Base-by-base conservation (phyloP, 2,113 vertebrate genomes). In the Chrysemys picta region DNA sequence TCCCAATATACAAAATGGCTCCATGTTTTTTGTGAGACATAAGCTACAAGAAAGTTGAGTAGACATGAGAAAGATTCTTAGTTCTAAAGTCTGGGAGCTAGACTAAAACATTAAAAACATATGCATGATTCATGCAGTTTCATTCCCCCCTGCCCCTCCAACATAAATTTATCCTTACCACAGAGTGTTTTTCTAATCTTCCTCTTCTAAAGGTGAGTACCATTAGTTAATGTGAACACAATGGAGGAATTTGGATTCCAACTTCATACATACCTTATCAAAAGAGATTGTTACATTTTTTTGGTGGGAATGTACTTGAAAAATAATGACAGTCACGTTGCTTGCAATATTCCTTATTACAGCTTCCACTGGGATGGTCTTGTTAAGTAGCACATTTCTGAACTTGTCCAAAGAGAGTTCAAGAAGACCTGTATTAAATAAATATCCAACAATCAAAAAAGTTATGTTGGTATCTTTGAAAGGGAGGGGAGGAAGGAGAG, bases 271-370 rank as follows among this genome's bases (percentile, higher is more conserved):
- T 97, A 99, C 99, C 98, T 98, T 98, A 89, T 96, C 97, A 96
- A 99, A 99, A 50, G 99, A 99, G 62, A 99, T 90, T 0, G 99
- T 99, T 89, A 98, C 98, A 87, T 99, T 98, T 57, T 38, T 98
- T 82, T 98, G 97, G 96, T 99, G 99, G 4, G 99, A 98, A 95
- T 99, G 99, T 88, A 99, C 98, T 98, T 99, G 99, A 96, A 99
- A 98, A 19, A 98, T 97, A 95, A 99, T 47, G 56, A 99, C 98
- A 29, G 99, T 97, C 12, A 98, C 98, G 0, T 99, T 99, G 47
- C 96, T 79, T 17, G 98, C 98, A 91, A 99, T 98, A 80, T 98
- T 95, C 91, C 97, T 98, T 95, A 99, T 97, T 38, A 99, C 86
- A 6, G 98, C 99, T 97, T 99, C 99, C 86, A 99, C 98, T 0